phyloP scores from a whole-genome alignment of 2,113 vertebrate species.

The Trematomus loennbergii region DNA sequence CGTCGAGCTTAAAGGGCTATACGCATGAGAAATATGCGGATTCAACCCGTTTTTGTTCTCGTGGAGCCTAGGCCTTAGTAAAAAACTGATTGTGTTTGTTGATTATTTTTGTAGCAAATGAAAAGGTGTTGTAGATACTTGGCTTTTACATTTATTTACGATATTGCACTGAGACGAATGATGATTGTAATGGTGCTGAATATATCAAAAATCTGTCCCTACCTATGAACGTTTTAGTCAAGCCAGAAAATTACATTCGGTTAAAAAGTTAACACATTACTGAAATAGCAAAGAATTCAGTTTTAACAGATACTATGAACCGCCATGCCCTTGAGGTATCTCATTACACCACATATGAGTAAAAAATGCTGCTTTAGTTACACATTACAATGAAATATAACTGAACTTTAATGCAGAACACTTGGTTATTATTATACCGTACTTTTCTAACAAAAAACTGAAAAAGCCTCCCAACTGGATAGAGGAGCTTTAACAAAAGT shows the following conservation, averaged over 20 bases:
- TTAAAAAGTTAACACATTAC: neutral
- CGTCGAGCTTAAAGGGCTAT: too few species aligned
- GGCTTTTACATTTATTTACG: neutral
- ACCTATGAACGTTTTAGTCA: neutral
- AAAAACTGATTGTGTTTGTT: too few species aligned
- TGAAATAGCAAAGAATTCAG: conserved; percentile 20
- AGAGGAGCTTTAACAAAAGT: conserved; percentile 7
- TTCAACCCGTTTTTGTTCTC: too few species aligned
- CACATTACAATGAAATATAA: neutral
- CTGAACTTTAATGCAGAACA: conserved; percentile 3
- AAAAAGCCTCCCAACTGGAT: neutral
- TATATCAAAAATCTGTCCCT: neutral
- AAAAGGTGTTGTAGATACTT: neutral
- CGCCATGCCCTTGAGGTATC: neutral
- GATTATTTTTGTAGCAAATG: neutral
- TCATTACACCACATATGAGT: neutral
- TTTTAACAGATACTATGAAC: neutral
- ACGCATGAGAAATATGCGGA: too few species aligned
- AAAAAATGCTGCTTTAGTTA: neutral
- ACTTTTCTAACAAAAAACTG: neutral
- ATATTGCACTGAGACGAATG: neutral
- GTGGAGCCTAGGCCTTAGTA: too few species aligned
- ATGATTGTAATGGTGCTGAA: neutral
- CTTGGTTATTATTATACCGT: conserved; percentile 12
- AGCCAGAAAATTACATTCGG: neutral